Evolutionary conservation across 2,113 vertebrate species (phyloP).

Genomic region (Crotalus helleri): DNA sequence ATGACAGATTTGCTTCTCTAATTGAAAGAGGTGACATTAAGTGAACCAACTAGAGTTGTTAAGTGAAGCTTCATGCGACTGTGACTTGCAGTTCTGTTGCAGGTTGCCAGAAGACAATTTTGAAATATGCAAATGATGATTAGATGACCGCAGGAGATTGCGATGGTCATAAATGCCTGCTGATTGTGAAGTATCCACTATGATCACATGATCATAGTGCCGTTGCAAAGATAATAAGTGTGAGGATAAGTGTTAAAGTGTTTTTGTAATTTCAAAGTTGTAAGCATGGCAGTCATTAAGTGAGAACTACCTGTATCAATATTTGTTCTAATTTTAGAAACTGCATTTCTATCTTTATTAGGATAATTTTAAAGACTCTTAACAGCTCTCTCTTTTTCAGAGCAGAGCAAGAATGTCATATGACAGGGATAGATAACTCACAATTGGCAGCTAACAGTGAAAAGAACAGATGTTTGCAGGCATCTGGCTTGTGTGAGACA

Average conservation of each 20-base stretch:
- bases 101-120: not conserved
- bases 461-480: conserved; percentile 16
- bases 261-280: not conserved
- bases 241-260: not conserved
- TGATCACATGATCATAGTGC: not conserved
- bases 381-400: not conserved
- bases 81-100: not conserved
- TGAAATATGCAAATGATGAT: not conserved
- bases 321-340: not conserved
- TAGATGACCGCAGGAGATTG: not conserved
- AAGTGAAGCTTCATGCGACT: not conserved
- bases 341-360: not conserved
- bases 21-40: not conserved
- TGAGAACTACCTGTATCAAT: not conserved
- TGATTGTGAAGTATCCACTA: not conserved
- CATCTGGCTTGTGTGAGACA: not conserved
- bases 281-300: not conserved
- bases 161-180: not conserved
- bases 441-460: not conserved
- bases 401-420: not conserved
- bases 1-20: not conserved
- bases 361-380: not conserved
- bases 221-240: not conserved
- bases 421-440: not conserved
- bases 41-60: not conserved